These are phyloP conservation scores for Campopleginae sp. DNA, from an alignment of 2,888 invertebrate species.

Conservation along the genomic window DNA sequence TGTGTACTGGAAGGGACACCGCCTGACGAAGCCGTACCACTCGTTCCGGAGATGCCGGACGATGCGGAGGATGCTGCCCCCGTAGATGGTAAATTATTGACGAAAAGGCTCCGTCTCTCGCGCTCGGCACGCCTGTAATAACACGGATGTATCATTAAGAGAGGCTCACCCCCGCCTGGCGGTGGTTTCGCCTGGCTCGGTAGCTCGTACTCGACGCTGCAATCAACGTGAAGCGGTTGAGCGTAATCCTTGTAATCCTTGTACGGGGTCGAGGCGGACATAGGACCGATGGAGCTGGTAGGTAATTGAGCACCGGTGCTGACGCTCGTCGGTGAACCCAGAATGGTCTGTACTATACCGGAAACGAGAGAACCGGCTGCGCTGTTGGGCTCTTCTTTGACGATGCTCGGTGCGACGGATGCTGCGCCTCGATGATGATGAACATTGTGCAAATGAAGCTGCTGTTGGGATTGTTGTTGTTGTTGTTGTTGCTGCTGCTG, in stretches of 20 bases:
- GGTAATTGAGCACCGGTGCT: constrained; percentile 61
- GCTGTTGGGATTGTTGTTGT: constrained; percentile 81
- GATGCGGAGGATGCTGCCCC: constrained; percentile 81
- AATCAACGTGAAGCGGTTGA: constrained; percentile 94
- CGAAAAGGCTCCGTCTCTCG: constrained; percentile 92
- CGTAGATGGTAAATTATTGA: constrained; percentile 91
- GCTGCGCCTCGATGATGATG: constrained; percentile 53
- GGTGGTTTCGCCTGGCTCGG: constrained; percentile 95
- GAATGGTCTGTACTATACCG: constrained; percentile 68
- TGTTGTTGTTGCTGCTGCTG: constrained; percentile 84
- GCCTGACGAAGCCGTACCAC: constrained; percentile 55
- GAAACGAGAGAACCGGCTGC: constrained; percentile 60
- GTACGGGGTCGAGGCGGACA: constrained; percentile 62
- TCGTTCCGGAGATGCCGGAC: constrained; percentile 68
- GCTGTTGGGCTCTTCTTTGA: constrained; percentile 53
- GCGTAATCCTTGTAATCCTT: constrained; percentile 88
- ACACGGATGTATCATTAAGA: constrained; percentile 95
- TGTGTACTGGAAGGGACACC: constrained; percentile 46
- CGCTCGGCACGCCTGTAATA: constrained; percentile 95
- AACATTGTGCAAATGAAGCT: constrained; percentile 57
- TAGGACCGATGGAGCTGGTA: constrained; percentile 61
- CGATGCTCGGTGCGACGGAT: constrained; percentile 47
- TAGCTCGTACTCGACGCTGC: constrained; percentile 96
- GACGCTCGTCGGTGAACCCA: constrained; percentile 63
- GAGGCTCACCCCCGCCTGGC: constrained; percentile 91